phyloP scores from a whole-genome alignment of 2,888 invertebrate genomes.

The Andrena bicolor region DNA sequence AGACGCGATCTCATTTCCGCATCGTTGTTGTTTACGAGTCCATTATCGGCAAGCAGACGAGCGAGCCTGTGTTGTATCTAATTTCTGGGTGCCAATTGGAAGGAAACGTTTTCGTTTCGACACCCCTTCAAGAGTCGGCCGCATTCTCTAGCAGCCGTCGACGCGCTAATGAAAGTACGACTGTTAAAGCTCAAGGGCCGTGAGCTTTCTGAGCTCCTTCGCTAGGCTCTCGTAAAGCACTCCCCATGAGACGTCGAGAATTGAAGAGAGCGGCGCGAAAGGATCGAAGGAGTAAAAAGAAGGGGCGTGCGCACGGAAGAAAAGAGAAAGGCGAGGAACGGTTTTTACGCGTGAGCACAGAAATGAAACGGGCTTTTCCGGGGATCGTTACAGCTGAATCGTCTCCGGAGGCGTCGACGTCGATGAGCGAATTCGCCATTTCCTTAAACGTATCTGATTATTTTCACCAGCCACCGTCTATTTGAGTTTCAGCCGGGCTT shows the following conservation, averaged over 20 bases:
- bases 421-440: constrained; percentile 63
- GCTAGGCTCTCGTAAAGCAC: constrained; percentile 67
- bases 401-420: constrained; percentile 64
- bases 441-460: constrained; percentile 79
- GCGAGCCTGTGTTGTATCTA: constrained; percentile 54
- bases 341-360: constrained; percentile 76
- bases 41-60: constrained; percentile 47
- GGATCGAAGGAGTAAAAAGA: constrained; percentile 65
- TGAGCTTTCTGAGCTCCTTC: constrained; percentile 74
- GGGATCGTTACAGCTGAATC: constrained; percentile 77
- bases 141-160: constrained; percentile 59
- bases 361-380: constrained; percentile 74
- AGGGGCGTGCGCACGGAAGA: constrained; percentile 36
- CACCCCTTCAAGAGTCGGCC: constrained; percentile 56
- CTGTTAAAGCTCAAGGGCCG: constrained; percentile 79
- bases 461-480: constrained; percentile 66
- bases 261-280: constrained; percentile 60
- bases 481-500: neutral
- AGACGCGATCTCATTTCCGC: constrained; percentile 23
- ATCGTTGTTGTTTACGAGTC: constrained; percentile 45
- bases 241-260: constrained; percentile 69
- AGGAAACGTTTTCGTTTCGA: constrained; percentile 68
- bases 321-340: constrained; percentile 47
- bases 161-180: constrained; percentile 82
- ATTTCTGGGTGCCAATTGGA: constrained; percentile 62